Conservation (phyloP, 2,797 vertebrate genomes). For the Acestrorhynchus altus region DNA sequence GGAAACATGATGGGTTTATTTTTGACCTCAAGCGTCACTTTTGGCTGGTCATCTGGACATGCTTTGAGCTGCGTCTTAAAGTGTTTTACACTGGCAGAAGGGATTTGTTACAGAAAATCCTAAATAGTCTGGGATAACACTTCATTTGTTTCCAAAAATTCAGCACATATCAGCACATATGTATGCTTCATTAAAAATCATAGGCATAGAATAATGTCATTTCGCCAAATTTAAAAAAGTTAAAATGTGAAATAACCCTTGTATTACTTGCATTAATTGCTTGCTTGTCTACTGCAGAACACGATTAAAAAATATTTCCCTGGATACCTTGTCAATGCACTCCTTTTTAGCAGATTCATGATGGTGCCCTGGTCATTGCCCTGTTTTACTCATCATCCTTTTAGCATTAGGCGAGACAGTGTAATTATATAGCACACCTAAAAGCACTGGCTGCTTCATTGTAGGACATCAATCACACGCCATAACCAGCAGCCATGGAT, state of each 20-base stretch:
- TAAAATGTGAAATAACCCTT: not conserved
- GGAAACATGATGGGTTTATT: constrained; percentile 37
- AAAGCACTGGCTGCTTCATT: constrained; percentile 45
- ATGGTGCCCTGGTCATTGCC: constrained; percentile 1
- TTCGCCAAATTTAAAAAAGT: not conserved
- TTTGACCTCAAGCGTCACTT: constrained; percentile 21
- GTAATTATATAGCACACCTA: constrained; percentile 54
- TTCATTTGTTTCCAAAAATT: not conserved
- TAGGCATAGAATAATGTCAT: not conserved
- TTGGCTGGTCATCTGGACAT: constrained; percentile 15
- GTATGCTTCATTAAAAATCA: constrained; percentile 4
- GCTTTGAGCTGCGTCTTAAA: not conserved
- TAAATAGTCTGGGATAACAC: constrained; percentile 4
- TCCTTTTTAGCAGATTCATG: not conserved
- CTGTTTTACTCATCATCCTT: constrained; percentile 47
- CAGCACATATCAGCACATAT: not conserved
- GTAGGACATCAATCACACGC: constrained; percentile 50
- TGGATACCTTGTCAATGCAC: not conserved
- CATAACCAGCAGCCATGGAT: constrained; percentile 47
- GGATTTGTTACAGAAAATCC: constrained; percentile 19
- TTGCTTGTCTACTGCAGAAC: not conserved
- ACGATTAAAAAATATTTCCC: not conserved
- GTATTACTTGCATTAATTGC: not conserved
- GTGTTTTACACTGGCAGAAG: constrained; percentile 11
- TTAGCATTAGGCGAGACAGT: constrained; percentile 37